Evolutionary conservation across 2,797 vertebrate species (phyloP).

Genomic region (Pelochelys cantorii): DNA sequence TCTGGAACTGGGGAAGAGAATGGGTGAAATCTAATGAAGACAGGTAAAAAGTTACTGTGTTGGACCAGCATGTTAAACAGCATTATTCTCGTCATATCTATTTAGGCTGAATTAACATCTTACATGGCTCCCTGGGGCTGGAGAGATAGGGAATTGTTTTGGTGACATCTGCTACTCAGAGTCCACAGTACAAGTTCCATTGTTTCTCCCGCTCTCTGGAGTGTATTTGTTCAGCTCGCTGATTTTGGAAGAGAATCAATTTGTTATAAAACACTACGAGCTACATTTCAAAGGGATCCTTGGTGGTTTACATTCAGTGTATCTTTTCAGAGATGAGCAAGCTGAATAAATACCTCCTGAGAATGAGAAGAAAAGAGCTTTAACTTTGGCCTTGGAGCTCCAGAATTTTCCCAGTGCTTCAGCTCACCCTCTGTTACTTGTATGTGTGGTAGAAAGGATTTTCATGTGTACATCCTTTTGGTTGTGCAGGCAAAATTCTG

Average conservation of each 20-base stretch:
- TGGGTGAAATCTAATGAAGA: conserved; percentile 47
- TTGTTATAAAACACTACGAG: neutral
- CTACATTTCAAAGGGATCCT: neutral
- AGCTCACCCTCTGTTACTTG: neutral
- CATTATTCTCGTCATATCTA: conserved; percentile 7
- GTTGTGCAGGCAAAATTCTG: neutral
- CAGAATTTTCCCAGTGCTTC: rapidly evolving
- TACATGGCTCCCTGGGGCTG: neutral
- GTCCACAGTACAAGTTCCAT: neutral
- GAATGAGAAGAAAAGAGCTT: neutral
- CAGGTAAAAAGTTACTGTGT: conserved; percentile 36
- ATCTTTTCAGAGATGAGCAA: neutral
- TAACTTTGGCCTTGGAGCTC: rapidly evolving
- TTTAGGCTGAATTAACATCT: neutral
- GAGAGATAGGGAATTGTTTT: conserved; percentile 14
- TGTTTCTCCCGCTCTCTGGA: neutral
- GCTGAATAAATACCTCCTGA: neutral
- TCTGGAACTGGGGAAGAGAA: conserved; percentile 34
- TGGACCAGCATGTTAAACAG: conserved; percentile 23
- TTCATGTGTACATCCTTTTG: neutral
- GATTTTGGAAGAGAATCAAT: neutral
- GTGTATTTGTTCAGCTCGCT: neutral
- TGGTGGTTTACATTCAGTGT: neutral
- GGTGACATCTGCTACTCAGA: conserved; percentile 22
- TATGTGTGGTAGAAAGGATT: neutral